Base-by-base conservation (phyloP, 2,113 vertebrate genomes). In the Bucco capensis region DNA sequence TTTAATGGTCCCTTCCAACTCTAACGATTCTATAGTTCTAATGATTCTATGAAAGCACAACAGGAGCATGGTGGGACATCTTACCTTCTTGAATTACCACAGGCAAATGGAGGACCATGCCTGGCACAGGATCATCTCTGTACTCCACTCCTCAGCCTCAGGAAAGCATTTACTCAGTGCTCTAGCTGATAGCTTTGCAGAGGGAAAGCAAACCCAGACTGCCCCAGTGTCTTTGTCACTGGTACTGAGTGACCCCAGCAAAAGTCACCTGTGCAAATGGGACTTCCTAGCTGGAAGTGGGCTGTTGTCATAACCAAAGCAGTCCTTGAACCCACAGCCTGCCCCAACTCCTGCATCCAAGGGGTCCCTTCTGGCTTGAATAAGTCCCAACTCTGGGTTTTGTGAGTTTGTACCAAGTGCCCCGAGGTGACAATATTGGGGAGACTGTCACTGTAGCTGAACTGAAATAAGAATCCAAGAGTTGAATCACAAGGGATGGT, bases 321-420 rank as follows among this genome's bases (percentile, higher is more conserved):
- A 24, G 2, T 33, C 37, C 27, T 24, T 19, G 56, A 5, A 33
- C 27, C 13, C 69, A 22, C 35, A 70, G 40, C 35, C 19, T 8
- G 5, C 4, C 8, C 30, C 7, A 3, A n/a, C 8, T 5, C 49
- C 33, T 47, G 62, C 22, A n/a, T 3, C 40, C 4, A 1, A 83
- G 47, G 38, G 18, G 10, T 10, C 51, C 8, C 64, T n/a, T n/a
- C n/a, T n/a, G n/a, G n/a, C n/a, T n/a, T n/a, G n/a, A n/a, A n/a
- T n/a, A n/a, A n/a, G n/a, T n/a, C n/a, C n/a, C n/a, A n/a, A n/a
- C n/a, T n/a, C n/a, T n/a, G n/a, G n/a, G n/a, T n/a, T n/a, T n/a
- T n/a, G n/a, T n/a, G n/a, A n/a, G n/a, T n/a, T n/a, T n/a, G n/a
- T n/a, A n/a, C n/a, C n/a, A n/a, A n/a, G n/a, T n/a, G n/a, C n/a